Base-by-base conservation (phyloP, 2,888 invertebrate genomes). In the Strigamia transsilvanica region DNA sequence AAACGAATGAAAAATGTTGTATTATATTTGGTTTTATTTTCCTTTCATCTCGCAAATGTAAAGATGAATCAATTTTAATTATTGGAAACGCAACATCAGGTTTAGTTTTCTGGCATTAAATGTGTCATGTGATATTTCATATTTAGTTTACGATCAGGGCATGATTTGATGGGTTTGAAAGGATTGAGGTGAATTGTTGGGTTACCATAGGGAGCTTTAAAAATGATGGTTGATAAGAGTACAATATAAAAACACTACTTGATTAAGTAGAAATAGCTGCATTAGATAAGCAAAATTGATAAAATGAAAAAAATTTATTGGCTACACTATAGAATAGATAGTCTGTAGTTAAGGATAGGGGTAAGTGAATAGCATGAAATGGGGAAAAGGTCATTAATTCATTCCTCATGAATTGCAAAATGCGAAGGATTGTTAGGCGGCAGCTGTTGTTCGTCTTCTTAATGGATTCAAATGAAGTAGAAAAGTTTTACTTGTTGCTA, bases 401-500 rank as follows among this genome's bases (percentile, higher is more conserved):
- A 73, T 73, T 32, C 32, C 18, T 73, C 73, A 73, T 73, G 73
- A 73, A 73, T 73, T 73, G 73, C 73, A 73, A 73, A 73, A 73
- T 27, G 32, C 73, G 10, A 73, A 32, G 32, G 73, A 73, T 73
- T 73, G 73, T 32, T 12, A 27, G 32, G 73, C 73, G 32, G 73
- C 73, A 73, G 73, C 73, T 73, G 73, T 73, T 73, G 27, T 73
- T 32, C 27, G 27, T 32, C 27, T 73, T 73, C 3, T 18, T 73
- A 73, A 73, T 73, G 73, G 73, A 73, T 73, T 73, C 73, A 73
- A 73, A 73, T 73, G 73, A 73, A 27, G 73, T 56, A 56, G 56
- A 56, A 27, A 32, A 73, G 73, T 73, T 73, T 56, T 56, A 56
- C 18, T 56, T n/a, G 56, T n/a, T 56, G 56, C 56, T 18, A 18